phyloP scores from a whole-genome alignment of 2,888 invertebrate species.

The Glaucopsyche alexis region DNA sequence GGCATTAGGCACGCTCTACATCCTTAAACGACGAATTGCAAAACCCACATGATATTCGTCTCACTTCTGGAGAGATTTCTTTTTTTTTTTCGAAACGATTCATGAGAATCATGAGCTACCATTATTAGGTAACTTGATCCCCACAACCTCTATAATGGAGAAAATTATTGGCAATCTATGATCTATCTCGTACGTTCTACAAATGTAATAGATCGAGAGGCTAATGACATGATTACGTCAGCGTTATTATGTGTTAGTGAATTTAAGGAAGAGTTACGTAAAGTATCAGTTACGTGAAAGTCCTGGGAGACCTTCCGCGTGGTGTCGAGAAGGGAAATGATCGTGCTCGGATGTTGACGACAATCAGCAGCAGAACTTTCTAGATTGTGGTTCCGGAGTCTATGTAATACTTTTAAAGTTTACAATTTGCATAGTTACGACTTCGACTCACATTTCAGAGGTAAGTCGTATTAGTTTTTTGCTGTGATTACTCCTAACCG shows the following conservation, averaged over 20 bases:
- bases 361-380: neutral
- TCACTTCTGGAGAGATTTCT: neutral
- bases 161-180: constrained; percentile 13
- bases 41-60: neutral
- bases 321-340: neutral
- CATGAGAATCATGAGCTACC: neutral
- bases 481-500: no score
- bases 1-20: constrained; percentile 13
- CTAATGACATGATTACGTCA: constrained; percentile 5
- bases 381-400: neutral
- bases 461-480: no score
- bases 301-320: constrained; percentile 14
- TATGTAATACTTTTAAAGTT: neutral
- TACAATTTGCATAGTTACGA: neutral
- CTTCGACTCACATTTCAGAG: no score
- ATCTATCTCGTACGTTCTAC: constrained; percentile 7
- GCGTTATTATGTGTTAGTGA: neutral
- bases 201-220: neutral
- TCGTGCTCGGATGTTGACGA: neutral
- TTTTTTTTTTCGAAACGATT: neutral
- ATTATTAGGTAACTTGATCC: neutral
- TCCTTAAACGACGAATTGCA: constrained; percentile 14
- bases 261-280: constrained; percentile 11
- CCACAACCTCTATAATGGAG: neutral
- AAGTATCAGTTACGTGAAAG: constrained; percentile 3